These are phyloP conservation scores for Rhopalosiphum maidis DNA, from an alignment of 1,140 invertebrate species.

Conservation along the genomic window DNA sequence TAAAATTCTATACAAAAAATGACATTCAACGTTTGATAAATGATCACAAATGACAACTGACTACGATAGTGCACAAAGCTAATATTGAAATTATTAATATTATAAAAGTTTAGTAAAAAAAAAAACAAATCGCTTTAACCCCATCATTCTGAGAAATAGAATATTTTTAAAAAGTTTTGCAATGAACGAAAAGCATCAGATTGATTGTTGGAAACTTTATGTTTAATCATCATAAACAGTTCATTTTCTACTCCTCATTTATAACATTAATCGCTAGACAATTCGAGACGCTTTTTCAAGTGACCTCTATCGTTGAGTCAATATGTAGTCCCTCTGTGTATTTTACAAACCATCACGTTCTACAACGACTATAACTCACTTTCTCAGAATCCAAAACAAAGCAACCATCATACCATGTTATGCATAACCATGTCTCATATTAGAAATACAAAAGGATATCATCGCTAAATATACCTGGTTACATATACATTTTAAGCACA, in stretches of 20 bases:
- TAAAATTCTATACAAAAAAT: background rate
- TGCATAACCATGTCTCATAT: background rate
- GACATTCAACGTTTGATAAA: background rate
- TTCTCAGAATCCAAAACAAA: background rate
- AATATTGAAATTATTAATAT: background rate
- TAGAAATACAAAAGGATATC: too few relatives aligned
- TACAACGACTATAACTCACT: background rate
- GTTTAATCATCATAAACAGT: constrained; percentile 6
- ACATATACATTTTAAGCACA: background rate
- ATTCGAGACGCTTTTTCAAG: background rate
- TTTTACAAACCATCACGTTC: background rate
- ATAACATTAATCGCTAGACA: background rate
- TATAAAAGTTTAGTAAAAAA: background rate
- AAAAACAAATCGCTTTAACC: background rate
- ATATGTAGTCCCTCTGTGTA: background rate
- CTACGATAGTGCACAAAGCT: background rate
- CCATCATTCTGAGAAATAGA: background rate
- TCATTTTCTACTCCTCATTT: background rate
- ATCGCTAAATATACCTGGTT: background rate
- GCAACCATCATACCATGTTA: too few relatives aligned
- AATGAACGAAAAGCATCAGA: background rate
- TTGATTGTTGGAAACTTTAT: background rate
- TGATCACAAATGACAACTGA: background rate
- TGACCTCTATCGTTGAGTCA: background rate
- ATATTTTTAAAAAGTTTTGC: background rate